These are phyloP conservation scores for Thalassophryne amazonica DNA, from an alignment of 2,797 vertebrate genomes.

Conservation along the genomic window DNA sequence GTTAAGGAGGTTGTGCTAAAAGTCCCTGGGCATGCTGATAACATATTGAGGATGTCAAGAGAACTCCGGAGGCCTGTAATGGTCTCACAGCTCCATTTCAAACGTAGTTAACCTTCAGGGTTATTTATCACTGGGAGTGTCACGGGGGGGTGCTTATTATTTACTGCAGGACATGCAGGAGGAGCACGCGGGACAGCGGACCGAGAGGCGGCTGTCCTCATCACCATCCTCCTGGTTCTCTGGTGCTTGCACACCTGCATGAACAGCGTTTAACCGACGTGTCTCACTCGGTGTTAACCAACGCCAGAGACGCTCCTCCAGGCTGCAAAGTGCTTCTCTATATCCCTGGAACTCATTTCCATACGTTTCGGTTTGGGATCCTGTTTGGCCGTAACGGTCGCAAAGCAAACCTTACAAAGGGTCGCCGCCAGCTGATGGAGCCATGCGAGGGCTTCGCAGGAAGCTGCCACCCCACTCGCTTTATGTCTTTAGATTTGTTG, in stretches of 20 bases:
- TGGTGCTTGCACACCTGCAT: conserved; percentile 32
- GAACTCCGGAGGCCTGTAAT: conserved; percentile 75
- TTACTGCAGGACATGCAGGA: conserved; percentile 73
- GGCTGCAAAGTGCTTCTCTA: conserved; percentile 27
- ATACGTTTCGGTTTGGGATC: conserved; percentile 35
- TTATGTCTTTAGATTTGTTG: conserved; percentile 82
- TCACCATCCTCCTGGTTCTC: conserved; percentile 25
- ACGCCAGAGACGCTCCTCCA: conserved; percentile 11
- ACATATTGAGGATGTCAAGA: conserved; percentile 77
- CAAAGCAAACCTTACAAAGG: conserved; percentile 48
- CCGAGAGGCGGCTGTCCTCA: conserved; percentile 48
- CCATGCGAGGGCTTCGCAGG: conserved; percentile 74
- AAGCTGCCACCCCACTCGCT: conserved; percentile 52
- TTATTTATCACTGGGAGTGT: conserved; percentile 79
- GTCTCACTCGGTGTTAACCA: conserved; percentile 15
- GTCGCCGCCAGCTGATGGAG: conserved; percentile 64
- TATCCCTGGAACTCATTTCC: conserved; percentile 55
- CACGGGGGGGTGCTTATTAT: conserved; percentile 69
- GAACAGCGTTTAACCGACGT: conserved; percentile 26
- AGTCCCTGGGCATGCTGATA: conserved; percentile 55
- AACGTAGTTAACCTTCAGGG: conserved; percentile 79
- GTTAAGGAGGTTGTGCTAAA: conserved; percentile 39
- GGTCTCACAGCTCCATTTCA: conserved; percentile 77
- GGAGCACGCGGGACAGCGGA: conserved; percentile 30
- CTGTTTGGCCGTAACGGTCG: conserved; percentile 35